Evolutionary conservation across 2,113 vertebrate genomes (phyloP).

Genomic region (Ursus arctos): DNA sequence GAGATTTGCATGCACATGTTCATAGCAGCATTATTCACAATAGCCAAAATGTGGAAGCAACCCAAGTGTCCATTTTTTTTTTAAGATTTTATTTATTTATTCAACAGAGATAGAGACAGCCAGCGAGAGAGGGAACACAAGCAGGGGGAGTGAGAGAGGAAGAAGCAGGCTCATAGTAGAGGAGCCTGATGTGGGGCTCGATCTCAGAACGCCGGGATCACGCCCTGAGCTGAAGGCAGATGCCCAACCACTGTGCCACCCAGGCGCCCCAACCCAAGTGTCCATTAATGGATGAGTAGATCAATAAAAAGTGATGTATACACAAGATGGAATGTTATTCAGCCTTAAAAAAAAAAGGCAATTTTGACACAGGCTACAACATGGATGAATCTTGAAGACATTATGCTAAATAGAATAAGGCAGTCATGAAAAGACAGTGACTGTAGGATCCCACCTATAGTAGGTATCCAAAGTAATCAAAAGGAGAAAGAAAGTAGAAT

Average conservation of each 20-base stretch:
- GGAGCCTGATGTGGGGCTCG: too few species aligned
- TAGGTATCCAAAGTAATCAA: background rate
- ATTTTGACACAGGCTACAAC: background rate
- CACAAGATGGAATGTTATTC: background rate
- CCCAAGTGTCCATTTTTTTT: rapidly evolving
- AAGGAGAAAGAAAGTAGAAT: background rate
- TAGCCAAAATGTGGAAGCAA: background rate
- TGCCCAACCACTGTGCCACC: too few species aligned
- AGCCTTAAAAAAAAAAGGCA: background rate
- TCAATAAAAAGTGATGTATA: background rate
- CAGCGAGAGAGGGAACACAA: too few species aligned
- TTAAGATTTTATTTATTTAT: too few species aligned
- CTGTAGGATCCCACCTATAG: background rate
- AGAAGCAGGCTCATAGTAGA: too few species aligned
- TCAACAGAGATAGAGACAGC: too few species aligned
- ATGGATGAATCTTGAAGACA: background rate
- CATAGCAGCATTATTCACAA: background rate
- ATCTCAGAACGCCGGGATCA: too few species aligned
- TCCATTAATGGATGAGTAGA: background rate
- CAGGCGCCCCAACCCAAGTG: background rate
- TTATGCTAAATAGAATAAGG: background rate
- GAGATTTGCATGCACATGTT: background rate
- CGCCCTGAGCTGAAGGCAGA: too few species aligned
- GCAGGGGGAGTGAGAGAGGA: too few species aligned
- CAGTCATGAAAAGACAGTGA: background rate